Evolutionary conservation across 2,888 invertebrate species (phyloP).

Genomic region (Oithona nana): DNA sequence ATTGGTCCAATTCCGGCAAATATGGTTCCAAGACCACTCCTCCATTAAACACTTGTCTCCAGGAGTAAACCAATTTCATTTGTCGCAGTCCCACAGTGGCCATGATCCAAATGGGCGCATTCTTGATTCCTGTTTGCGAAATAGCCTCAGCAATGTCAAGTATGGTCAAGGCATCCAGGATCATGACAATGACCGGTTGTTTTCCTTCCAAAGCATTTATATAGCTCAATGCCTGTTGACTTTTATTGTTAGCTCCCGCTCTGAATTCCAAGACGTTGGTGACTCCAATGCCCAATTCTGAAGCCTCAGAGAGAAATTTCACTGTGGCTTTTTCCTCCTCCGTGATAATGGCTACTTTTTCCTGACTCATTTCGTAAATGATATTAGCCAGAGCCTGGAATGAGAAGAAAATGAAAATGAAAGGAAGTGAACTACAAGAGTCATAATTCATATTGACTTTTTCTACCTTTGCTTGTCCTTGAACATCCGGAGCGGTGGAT

Average conservation of each 20-base stretch:
- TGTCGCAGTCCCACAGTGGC: conserved; percentile 14
- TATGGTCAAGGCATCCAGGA: conserved; percentile 1
- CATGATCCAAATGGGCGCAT: conserved; percentile 1
- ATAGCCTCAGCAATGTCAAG: conserved; percentile 9
- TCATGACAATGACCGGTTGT: not conserved
- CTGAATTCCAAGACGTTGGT: conserved; percentile 1
- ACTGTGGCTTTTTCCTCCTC: not conserved
- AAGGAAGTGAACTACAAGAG: not conserved
- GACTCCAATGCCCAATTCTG: conserved; percentile 6
- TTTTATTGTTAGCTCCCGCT: not conserved
- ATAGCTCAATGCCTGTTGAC: not conserved
- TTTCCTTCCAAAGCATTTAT: not conserved
- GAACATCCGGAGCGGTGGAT: conserved; percentile 14
- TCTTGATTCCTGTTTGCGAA: not conserved
- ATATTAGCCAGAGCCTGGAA: conserved; percentile 9
- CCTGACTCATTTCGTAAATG: not conserved
- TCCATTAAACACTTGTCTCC: conserved; percentile 12
- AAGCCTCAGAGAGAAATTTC: conserved; percentile 10
- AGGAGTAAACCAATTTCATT: not conserved
- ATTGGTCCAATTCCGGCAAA: conserved; percentile 10
- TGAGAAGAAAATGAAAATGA: not conserved
- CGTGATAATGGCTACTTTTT: not conserved
- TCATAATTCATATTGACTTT: not conserved
- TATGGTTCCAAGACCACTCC: conserved; percentile 13
- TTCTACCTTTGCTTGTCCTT: conserved; percentile 12